Base-by-base conservation (phyloP, 2,113 vertebrate species). In the Oceanites oceanicus region DNA sequence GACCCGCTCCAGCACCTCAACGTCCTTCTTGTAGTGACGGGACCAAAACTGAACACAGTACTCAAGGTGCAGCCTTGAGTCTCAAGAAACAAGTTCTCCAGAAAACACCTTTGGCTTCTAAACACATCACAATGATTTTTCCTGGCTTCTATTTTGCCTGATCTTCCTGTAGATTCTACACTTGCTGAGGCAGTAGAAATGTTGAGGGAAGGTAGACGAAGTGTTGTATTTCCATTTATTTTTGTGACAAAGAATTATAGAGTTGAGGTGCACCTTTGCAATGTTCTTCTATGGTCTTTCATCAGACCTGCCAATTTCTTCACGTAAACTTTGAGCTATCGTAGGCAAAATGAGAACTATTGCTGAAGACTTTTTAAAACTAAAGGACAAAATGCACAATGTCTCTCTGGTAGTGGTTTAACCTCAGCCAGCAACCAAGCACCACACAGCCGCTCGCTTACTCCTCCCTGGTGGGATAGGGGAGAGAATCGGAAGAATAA, bases 341-440 rank as follows among this genome's bases (percentile, higher is more conserved):
- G 9, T 1, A 3, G 20, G 6, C 15, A 61, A 86, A 81, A 66
- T 1, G 7, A 10, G 6, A 10, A 26, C 42, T 1, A 1, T 13
- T 1, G 0, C 8, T 45, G 34, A 58, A 52, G 8, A 32, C 14
- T 53, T 40, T 45, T 66, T 68, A 68, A n/a, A 73, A 30, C 12
- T 20, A 11, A 79, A 30, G 40, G 27, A 5, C 14, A 74, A 74
- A 62, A n/a, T 12, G 19, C 11, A 45, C 6, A 9, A 15, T 32
- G 7, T 23, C 27, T 59, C 6, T 59, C 30, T 63, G 30, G 13
- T 38, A 38, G 38, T 38, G 38, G 38, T 38, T 38, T 38, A 38
- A 38, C 38, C 38, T 10, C 38, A 38, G 38, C 8, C 10, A 10
- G 38, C 38, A 38, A 38, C 38, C 38, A 38, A 10, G 38, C 38